These are phyloP conservation scores for Rhyacichthys aspro DNA, from an alignment of 2,797 vertebrate species.

Conservation along the genomic window DNA sequence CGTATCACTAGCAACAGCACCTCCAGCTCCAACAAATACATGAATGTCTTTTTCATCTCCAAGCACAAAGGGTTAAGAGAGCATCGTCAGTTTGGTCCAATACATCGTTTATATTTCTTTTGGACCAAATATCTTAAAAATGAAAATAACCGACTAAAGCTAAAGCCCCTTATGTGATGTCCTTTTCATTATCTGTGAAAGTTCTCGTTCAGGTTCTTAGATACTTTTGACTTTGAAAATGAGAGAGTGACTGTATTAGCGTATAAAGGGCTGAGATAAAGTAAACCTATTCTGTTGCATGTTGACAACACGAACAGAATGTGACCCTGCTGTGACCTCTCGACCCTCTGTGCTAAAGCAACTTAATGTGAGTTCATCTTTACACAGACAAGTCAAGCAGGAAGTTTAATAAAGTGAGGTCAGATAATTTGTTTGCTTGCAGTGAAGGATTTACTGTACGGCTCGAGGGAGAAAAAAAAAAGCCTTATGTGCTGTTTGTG, in stretches of 20 bases:
- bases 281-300: too few species aligned
- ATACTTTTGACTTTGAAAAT: too few species aligned
- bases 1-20: constrained; percentile 38
- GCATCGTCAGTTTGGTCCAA: constrained; percentile 7
- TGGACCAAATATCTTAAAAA: constrained; percentile 8
- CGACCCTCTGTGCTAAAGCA: constrained; percentile 6
- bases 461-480: constrained; percentile 12
- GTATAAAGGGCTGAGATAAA: too few species aligned
- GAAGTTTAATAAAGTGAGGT: constrained; percentile 13
- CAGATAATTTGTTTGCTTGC: constrained; percentile 9
- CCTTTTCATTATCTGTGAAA: too few species aligned
- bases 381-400: constrained; percentile 5
- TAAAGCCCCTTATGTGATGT: too few species aligned
- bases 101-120: neutral
- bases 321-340: constrained; percentile 3
- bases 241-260: too few species aligned
- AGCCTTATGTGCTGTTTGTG: constrained; percentile 27
- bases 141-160: too few species aligned
- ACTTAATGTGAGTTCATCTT: constrained; percentile 25
- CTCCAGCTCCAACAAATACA: constrained; percentile 32
- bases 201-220: too few species aligned
- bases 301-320: neutral
- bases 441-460: constrained; percentile 15
- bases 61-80: constrained; percentile 19
- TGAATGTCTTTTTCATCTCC: constrained; percentile 17